A percentile compares a stretch with the other conserved stretches of the same genome.
phyloP scores from a whole-genome alignment of 1,140 invertebrate genomes.

The Plodia interpunctella region DNA sequence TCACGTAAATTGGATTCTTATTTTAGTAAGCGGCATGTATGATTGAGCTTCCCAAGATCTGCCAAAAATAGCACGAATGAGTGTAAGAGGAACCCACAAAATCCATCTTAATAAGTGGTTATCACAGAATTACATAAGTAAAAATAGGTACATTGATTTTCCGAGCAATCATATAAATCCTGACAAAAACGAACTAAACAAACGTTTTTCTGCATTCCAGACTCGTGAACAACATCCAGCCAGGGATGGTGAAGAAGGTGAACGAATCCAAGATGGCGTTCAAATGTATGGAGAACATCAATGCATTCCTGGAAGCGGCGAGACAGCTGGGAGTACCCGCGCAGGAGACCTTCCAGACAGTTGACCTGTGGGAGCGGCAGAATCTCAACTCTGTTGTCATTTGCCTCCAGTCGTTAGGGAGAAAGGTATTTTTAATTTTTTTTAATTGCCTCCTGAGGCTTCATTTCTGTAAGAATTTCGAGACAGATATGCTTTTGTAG shows the following conservation, averaged over 20 bases:
- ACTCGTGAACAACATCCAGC: slow-evolving; percentile 87
- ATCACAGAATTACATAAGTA: too few relatives aligned
- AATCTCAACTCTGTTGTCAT: slow-evolving; percentile 97
- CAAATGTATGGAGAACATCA: slow-evolving; percentile 99
- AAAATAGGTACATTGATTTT: too few relatives aligned
- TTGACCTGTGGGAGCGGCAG: slow-evolving; percentile 96
- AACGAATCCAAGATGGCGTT: slow-evolving; percentile 94
- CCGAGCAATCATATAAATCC: background rate
- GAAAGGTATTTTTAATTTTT: slow-evolving; percentile 88
- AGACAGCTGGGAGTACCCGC: slow-evolving; percentile 93
- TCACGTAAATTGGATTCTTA: too few relatives aligned
- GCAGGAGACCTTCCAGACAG: slow-evolving; percentile 97
- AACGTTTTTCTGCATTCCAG: slow-evolving; percentile 72
- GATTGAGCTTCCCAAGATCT: too few relatives aligned
- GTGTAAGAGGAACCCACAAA: too few relatives aligned
- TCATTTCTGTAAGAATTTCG: too few relatives aligned
- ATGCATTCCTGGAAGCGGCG: slow-evolving; percentile 92
- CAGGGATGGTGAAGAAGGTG: slow-evolving; percentile 90
- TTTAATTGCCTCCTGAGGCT: too few relatives aligned
- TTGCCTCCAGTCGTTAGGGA: slow-evolving; percentile 94
- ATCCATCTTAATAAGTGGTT: too few relatives aligned
- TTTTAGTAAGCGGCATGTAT: too few relatives aligned
- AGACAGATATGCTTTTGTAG: too few relatives aligned
- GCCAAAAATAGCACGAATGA: too few relatives aligned
- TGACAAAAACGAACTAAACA: background rate